phyloP scores from a whole-genome alignment of 1,140 invertebrate species.

The Aricia agestis region DNA sequence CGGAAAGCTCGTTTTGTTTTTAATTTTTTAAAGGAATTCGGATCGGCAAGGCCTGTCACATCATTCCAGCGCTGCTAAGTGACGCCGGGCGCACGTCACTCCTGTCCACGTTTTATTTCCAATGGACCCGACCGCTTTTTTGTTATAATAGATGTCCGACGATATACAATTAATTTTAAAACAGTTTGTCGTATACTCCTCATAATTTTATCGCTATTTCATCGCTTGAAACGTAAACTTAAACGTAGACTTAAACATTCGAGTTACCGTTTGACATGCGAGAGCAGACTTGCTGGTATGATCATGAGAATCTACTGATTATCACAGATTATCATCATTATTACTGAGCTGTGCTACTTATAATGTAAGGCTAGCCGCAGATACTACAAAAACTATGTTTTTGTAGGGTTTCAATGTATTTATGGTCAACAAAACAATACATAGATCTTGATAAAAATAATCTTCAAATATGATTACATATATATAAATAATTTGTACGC shows the following conservation, averaged over 20 bases:
- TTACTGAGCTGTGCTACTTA: background rate
- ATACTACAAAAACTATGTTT: background rate
- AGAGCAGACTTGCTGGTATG: background rate
- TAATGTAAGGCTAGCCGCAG: background rate
- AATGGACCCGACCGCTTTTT: conserved; percentile 65
- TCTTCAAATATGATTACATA: conserved; percentile 18
- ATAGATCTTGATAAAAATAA: conserved; percentile 5
- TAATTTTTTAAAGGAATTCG: conserved; percentile 67
- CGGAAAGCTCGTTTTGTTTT: conserved; percentile 61
- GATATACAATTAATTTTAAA: conserved; percentile 57
- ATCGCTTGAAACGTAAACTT: background rate
- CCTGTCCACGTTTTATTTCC: conserved; percentile 67
- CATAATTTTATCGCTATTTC: conserved; percentile 28
- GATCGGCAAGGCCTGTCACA: conserved; percentile 71
- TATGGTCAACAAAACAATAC: conserved; percentile 7
- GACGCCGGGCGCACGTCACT: conserved; percentile 72
- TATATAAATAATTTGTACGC: conserved; percentile 23
- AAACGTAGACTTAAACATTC: background rate
- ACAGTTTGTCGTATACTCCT: conserved; percentile 35
- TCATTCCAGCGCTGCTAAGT: conserved; percentile 74
- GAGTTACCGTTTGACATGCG: background rate
- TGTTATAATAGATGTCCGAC: conserved; percentile 63
- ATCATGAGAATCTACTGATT: background rate
- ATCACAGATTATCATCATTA: too few species aligned
- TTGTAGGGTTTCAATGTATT: background rate